phyloP scores from a whole-genome alignment of 2,888 invertebrate genomes.

The Eristalis intricaria region DNA sequence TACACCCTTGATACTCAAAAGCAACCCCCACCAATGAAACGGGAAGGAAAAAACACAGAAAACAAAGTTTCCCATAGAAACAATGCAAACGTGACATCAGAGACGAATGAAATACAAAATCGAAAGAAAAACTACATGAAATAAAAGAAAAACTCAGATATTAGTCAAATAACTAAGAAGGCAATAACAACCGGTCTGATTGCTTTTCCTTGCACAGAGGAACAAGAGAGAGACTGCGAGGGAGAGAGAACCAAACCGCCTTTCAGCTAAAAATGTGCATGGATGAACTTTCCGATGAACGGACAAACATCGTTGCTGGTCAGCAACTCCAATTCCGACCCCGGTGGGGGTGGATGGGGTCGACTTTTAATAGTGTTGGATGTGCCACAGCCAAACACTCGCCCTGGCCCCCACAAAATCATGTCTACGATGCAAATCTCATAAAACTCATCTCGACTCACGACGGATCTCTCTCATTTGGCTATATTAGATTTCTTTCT shows the following conservation, averaged over 20 bases:
- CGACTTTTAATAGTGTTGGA: background rate
- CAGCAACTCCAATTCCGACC: background rate
- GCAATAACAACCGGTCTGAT: slow-evolving; percentile 73
- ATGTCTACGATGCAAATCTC: background rate
- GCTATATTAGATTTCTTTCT: background rate
- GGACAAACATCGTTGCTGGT: slow-evolving; percentile 4
- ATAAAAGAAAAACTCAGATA: slow-evolving; percentile 50
- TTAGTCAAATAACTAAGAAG: slow-evolving; percentile 69
- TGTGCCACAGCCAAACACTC: background rate
- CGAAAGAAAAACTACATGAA: slow-evolving; percentile 8
- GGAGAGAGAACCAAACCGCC: slow-evolving; percentile 11
- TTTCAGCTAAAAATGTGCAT: slow-evolving; percentile 31
- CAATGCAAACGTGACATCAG: slow-evolving; percentile 51
- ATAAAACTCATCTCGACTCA: background rate
- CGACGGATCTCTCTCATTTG: background rate
- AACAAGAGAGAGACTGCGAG: background rate
- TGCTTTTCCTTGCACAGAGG: slow-evolving; percentile 28
- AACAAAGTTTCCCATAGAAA: slow-evolving; percentile 24
- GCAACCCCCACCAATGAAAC: background rate
- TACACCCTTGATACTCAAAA: background rate
- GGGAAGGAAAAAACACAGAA: background rate
- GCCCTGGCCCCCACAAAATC: background rate
- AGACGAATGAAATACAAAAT: background rate
- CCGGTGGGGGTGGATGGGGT: background rate
- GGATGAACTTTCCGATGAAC: slow-evolving; percentile 35